These are phyloP conservation scores for Halesus radiatus DNA, from an alignment of 1,140 invertebrate species.

Conservation along the genomic window DNA sequence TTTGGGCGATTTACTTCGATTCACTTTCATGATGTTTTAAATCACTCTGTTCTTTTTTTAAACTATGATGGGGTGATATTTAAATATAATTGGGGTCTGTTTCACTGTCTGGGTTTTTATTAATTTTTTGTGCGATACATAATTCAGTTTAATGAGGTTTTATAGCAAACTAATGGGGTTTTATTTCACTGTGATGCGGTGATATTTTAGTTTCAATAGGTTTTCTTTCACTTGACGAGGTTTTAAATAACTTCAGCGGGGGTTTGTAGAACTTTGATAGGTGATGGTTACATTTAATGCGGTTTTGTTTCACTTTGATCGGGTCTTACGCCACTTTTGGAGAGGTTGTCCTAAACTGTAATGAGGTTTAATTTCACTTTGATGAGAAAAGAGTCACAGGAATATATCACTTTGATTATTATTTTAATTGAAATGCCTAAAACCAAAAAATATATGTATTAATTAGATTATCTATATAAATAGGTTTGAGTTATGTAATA, in stretches of 20 bases:
- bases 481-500: no score
- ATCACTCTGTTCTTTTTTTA: not conserved
- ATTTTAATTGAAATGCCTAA: not conserved
- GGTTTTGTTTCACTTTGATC: not conserved
- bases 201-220: not conserved
- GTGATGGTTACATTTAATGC: no score
- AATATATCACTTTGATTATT: not conserved
- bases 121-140: no score
- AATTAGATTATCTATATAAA: no score
- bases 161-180: not conserved
- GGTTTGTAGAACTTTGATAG: not conserved
- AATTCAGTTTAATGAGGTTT: no score
- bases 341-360: no score
- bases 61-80: no score
- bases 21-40: not conserved
- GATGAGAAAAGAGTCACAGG: not conserved
- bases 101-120: not conserved
- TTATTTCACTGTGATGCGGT: not conserved
- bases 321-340: not conserved
- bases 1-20: no score
- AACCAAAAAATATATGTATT: no score
- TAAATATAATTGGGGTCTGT: no score
- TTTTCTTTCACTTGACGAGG: not conserved
- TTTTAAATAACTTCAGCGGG: not conserved
- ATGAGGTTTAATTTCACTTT: not conserved